Evolutionary conservation across 2,797 vertebrate genomes (phyloP), one percentile per base, ranked within the genome.

Genomic region (Lagocephalus sceleratus): DNA sequence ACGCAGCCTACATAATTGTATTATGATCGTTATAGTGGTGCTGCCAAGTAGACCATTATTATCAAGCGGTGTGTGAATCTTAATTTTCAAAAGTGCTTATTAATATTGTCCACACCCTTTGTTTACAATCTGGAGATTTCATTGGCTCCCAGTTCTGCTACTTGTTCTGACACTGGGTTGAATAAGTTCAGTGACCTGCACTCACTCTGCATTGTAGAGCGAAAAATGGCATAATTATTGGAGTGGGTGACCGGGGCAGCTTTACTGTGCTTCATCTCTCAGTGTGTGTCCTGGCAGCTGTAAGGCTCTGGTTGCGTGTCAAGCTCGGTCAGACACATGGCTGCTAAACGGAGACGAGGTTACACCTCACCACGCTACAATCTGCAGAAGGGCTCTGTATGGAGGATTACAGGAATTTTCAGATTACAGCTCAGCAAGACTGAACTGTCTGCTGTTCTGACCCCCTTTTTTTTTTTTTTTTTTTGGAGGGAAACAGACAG

Each of bases 391-490:
- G 83, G 68, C 70, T 75, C 63, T 81, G 70, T 68, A 58, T 78
- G 66, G 73, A 78, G 86, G 87, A 90, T 90, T 90, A 90, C 78
- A 79, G 81, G 84, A 77, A 82, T 88, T 88, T 88, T 87, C 77
- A 89, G 87, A 88, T 90, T 87, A 90, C 81, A 73, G 81, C 78
- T 66, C 75, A 83, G 80, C 74, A 78, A 87, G 81, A 81, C 82
- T 59, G 65, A 75, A 84, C 85, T 79, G 86, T 87, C 84, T 86
- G 82, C 73, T 39, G 29, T 76, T 71, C 75, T 88, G 84, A 83
- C 82, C 85, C 80, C 81, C 32, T 78, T 79, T 76, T 78, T 76
- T 59, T 58, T 45, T 29, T 78, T 79, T 76, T 78, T 76, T 59
- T 58, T 45, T 29, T 26, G 44, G 7, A 7, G 43, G 19, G 48